phyloP scores from a whole-genome alignment of 2,113 vertebrate species.

The Megaptera novaeangliae region DNA sequence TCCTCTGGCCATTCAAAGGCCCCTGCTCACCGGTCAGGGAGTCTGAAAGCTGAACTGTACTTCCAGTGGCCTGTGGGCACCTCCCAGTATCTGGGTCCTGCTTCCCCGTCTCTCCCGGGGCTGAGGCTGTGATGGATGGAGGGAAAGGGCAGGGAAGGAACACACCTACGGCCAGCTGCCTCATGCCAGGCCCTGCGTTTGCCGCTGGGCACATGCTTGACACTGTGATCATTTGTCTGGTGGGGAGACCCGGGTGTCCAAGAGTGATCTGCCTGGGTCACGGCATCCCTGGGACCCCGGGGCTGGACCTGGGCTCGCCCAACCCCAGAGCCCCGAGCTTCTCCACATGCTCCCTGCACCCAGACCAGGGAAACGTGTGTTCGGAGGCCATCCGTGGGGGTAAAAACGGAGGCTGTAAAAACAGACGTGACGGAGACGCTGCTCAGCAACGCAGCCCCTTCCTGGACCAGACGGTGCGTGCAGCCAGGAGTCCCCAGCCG shows the following conservation, averaged over 20 bases:
- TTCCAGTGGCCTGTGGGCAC: not conserved
- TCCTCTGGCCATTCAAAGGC: not conserved
- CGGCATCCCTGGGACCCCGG: not conserved
- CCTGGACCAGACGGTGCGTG: not conserved
- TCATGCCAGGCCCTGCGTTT: not conserved
- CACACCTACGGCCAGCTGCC: not conserved
- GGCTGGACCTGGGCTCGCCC: too few species aligned
- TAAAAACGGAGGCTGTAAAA: not conserved
- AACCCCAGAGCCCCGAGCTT: accelerated
- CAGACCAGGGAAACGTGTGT: not conserved
- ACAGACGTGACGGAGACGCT: accelerated
- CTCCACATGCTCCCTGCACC: accelerated
- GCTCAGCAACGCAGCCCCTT: not conserved
- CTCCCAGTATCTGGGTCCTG: not conserved
- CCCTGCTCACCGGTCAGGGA: not conserved
- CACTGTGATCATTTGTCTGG: accelerated
- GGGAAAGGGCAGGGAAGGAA: not conserved
- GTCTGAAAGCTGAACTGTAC: not conserved
- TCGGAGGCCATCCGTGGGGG: not conserved
- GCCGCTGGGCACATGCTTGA: not conserved
- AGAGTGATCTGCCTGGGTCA: not conserved
- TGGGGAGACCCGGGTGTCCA: not conserved
- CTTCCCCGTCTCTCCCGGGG: accelerated
- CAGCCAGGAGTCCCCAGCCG: not conserved
- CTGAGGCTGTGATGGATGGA: not conserved